Conservation (phyloP, 1,140 invertebrate genomes). For the Drosophila ambigua region DNA sequence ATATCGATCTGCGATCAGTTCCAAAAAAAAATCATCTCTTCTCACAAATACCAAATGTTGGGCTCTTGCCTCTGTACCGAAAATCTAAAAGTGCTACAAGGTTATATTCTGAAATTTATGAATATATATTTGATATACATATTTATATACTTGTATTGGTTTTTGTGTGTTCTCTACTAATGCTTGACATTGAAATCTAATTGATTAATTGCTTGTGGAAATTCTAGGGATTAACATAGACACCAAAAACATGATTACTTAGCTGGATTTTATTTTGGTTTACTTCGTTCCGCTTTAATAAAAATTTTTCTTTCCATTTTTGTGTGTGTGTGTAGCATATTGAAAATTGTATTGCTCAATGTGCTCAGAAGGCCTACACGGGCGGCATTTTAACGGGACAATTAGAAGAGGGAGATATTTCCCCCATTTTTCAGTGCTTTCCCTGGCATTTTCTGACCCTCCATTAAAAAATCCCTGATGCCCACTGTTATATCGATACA, state of each 20-base stretch:
- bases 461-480: conserved; percentile 32
- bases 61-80: conserved; percentile 38
- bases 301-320: conserved; percentile 1
- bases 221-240: conserved; percentile 79
- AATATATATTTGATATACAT: conserved; percentile 47
- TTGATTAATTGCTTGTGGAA: conserved; percentile 70
- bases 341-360: conserved; percentile 57
- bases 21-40: conserved; percentile 42
- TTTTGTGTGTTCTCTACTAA: conserved; percentile 59
- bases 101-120: conserved; percentile 41
- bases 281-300: not conserved
- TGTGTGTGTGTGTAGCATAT: conserved; percentile 28
- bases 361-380: conserved; percentile 59
- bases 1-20: conserved; percentile 58
- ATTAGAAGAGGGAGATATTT: conserved; percentile 30
- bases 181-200: conserved; percentile 68
- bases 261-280: conserved; percentile 22
- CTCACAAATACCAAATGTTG: conserved; percentile 37
- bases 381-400: conserved; percentile 54
- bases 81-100: conserved; percentile 55
- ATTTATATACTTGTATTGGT: conserved; percentile 35
- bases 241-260: conserved; percentile 76
- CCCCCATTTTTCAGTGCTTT: conserved; percentile 15
- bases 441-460: conserved; percentile 41
- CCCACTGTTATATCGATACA: conserved; percentile 60